A percentile compares a stretch with the other conserved stretches of the same genome.
Conservation (phyloP, 2,888 invertebrate species). For the Lomographa bimaculata region DNA sequence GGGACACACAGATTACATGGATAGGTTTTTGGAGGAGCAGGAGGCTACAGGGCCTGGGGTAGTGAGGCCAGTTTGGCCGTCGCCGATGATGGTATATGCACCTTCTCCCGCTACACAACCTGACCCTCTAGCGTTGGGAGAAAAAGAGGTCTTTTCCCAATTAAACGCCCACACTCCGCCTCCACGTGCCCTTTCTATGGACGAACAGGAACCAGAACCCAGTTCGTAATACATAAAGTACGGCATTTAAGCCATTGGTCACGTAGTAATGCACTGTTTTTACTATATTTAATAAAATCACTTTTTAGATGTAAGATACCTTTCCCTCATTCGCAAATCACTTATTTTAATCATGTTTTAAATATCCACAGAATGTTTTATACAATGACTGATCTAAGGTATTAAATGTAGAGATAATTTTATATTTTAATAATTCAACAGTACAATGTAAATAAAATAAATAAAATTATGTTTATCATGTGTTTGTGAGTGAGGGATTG, state of each 20-base stretch:
- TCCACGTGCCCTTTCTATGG: conserved; percentile 64
- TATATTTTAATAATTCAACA: conserved; percentile 46
- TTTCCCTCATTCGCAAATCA: conserved; percentile 56
- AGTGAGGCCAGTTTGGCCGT: conserved; percentile 82
- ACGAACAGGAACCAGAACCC: conserved; percentile 70
- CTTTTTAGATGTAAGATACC: conserved; percentile 23
- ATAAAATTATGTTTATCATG: conserved; percentile 45
- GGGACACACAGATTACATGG: conserved; percentile 97
- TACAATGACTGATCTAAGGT: conserved; percentile 43
- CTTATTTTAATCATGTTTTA: conserved; percentile 30
- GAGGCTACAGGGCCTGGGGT: conserved; percentile 87
- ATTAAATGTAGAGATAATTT: conserved; percentile 32
- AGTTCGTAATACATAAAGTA: conserved; percentile 70
- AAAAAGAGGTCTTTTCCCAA: conserved; percentile 79
- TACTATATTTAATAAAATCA: conserved; percentile 38
- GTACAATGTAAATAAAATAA: conserved; percentile 68
- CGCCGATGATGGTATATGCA: conserved; percentile 83
- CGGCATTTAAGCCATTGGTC: conserved; percentile 49
- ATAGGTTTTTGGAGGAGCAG: conserved; percentile 94
- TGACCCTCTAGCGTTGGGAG: conserved; percentile 74
- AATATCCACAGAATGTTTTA: conserved; percentile 38
- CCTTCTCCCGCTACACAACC: conserved; percentile 71
- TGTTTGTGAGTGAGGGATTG: conserved; percentile 59
- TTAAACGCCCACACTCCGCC: conserved; percentile 66
- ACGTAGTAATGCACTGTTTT: conserved; percentile 59